phyloP scores from a whole-genome alignment of 2,113 vertebrate species.

The Hippocampus comes region DNA sequence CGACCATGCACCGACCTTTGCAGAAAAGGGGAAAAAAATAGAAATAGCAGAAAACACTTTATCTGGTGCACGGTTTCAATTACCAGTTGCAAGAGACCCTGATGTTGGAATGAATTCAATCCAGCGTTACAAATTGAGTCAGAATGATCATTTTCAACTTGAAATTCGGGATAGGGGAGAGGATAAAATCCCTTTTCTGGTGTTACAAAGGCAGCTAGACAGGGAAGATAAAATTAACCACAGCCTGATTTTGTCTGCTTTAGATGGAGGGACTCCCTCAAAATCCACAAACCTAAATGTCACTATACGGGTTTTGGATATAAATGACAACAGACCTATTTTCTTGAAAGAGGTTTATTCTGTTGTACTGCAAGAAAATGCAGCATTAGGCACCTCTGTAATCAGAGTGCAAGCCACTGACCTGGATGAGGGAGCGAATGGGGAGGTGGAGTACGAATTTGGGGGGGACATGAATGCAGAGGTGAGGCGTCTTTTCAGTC shows the following conservation, averaged over 20 bases:
- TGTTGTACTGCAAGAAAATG: conserved; percentile 33
- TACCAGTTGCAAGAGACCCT: conserved; percentile 70
- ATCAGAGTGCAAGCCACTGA: conserved; percentile 34
- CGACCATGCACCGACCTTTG: conserved; percentile 70
- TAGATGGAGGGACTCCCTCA: conserved; percentile 56
- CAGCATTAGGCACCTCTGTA: conserved; percentile 19
- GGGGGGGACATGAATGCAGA: conserved; percentile 10
- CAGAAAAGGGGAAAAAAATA: conserved; percentile 52
- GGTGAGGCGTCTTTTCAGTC: conserved; percentile 15
- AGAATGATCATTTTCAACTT: conserved; percentile 49
- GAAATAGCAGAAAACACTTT: conserved; percentile 62
- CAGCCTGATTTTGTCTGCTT: conserved; percentile 38
- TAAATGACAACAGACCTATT: conserved; percentile 58
- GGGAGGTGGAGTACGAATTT: conserved; percentile 33
- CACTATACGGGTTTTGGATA: conserved; percentile 44
- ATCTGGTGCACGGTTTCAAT: conserved; percentile 66
- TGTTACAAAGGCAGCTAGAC: conserved; percentile 50
- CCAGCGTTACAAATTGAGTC: conserved; percentile 65
- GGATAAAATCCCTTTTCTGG: conserved; percentile 41
- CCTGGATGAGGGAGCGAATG: conserved; percentile 38
- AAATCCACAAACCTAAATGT: conserved; percentile 38
- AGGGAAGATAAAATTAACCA: conserved; percentile 34
- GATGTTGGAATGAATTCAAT: conserved; percentile 68
- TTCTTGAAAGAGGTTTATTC: conserved; percentile 45
- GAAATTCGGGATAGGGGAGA: conserved; percentile 37